Conservation (phyloP, 2,113 vertebrate genomes). For the Serilophus lunatus region DNA sequence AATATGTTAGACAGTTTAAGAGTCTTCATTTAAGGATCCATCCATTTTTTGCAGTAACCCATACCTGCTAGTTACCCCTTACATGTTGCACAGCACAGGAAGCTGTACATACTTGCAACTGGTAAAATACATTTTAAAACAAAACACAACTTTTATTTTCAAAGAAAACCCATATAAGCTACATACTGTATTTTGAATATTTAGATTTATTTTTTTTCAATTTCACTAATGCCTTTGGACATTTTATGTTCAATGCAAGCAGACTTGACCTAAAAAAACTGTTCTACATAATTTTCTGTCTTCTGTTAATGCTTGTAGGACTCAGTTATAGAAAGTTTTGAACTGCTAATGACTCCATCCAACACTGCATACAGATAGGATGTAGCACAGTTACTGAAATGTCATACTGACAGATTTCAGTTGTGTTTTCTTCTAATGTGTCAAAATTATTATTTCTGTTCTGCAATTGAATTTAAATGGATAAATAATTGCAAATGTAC, state of each 20-base stretch:
- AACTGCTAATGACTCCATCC: background rate
- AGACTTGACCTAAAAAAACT: background rate
- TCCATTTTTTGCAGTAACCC: background rate
- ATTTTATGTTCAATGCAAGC: background rate
- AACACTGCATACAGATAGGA: background rate
- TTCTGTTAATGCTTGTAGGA: background rate
- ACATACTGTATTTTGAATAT: background rate
- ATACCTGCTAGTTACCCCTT: background rate
- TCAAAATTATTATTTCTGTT: background rate
- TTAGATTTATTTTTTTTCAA: background rate
- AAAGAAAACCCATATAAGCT: too few relatives aligned
- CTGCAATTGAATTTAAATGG: background rate
- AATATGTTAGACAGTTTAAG: background rate
- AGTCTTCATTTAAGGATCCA: background rate
- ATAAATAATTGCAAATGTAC: background rate
- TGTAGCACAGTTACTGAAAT: background rate
- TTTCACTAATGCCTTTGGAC: background rate
- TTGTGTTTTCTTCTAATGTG: background rate
- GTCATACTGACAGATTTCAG: background rate
- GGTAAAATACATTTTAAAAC: background rate
- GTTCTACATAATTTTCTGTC: background rate
- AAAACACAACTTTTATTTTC: background rate
- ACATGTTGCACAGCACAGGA: background rate
- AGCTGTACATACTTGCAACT: background rate
- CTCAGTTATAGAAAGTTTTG: background rate